Base-by-base conservation (phyloP, 2,113 vertebrate species). In the Strigops habroptila region DNA sequence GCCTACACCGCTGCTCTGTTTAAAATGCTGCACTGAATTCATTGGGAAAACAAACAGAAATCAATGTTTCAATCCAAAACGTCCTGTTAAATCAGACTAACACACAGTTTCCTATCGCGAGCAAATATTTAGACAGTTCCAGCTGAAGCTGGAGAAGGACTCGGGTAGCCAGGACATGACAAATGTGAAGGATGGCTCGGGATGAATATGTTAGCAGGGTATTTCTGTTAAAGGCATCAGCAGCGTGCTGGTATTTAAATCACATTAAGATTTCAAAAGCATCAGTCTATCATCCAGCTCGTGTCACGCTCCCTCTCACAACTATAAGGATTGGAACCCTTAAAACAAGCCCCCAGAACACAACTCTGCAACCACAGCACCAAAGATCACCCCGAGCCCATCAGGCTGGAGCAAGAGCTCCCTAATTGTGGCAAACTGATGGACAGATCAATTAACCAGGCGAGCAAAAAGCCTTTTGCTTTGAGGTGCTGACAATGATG, bases 261-360 rank as follows among this genome's bases (percentile, higher is more conserved):
- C 88, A 39, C 90, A 91, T 94, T 87, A 89, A 88, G 90, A 87
- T 95, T 95, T 93, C 90, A 94, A 69, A 79, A 85, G 91, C 94
- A 63, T 52, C 71, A 6, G 85, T 93, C 78, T 28, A 90, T 93
- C 90, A 65, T 2, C 4, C 74, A 43, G 65, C 6, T 41, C 28
- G 1, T 8, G 37, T 67, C 91, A 44, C 46, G 51, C 87, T 43
- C 30, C 49, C 68, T 69, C 77, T 55, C 73, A 23, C 86, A 59
- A n/a, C 62, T 13, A 1, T 3, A 9, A 62, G 57, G 33, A 18
- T 31, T 21, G 53, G 37, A 69, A 93, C n/a, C 69, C 57, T 62
- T 16, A 17, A 55, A 70, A 71, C 4, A 69, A 59, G 62, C 52
- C 25, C 60, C 60, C 31, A 9, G 43, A 27, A 7, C 6, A 2